These are phyloP conservation scores for Patella vulgata DNA, from an alignment of 1,140 invertebrate species.

Conservation along the genomic window DNA sequence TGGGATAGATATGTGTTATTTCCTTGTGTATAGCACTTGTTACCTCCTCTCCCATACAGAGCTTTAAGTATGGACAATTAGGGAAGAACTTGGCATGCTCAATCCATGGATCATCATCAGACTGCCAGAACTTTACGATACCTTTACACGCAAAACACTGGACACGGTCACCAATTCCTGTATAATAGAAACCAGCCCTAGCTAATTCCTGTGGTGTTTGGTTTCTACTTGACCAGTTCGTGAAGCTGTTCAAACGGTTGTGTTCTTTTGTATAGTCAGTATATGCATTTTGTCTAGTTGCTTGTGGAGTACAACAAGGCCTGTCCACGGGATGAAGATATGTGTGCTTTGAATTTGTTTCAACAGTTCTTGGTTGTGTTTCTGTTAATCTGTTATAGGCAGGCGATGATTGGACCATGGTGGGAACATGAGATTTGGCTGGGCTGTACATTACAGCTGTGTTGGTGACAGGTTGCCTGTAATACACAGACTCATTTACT, in stretches of 20 bases:
- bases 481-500: not conserved
- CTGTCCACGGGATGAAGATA: no score
- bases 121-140: constrained; percentile 49
- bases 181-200: constrained; percentile 38
- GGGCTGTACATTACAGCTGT: no score
- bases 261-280: constrained; percentile 28
- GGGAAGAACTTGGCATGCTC: constrained; percentile 49
- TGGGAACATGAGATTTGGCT: no score
- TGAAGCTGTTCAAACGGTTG: constrained; percentile 28
- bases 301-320: no score
- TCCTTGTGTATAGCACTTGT: constrained; percentile 14
- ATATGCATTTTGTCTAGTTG: constrained; percentile 12
- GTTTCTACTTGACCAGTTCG: constrained; percentile 27
- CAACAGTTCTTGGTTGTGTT: no score
- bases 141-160: constrained; percentile 54
- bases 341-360: no score
- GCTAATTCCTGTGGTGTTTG: constrained; percentile 32
- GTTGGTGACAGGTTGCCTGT: constrained; percentile 11
- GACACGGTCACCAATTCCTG: constrained; percentile 60
- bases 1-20: no score
- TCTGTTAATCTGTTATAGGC: no score
- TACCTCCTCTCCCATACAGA: constrained; percentile 23
- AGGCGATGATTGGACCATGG: no score
- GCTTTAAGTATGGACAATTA: constrained; percentile 29
- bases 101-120: constrained; percentile 41